Conservation (phyloP, 2,797 vertebrate species). For the Masticophis lateralis region DNA sequence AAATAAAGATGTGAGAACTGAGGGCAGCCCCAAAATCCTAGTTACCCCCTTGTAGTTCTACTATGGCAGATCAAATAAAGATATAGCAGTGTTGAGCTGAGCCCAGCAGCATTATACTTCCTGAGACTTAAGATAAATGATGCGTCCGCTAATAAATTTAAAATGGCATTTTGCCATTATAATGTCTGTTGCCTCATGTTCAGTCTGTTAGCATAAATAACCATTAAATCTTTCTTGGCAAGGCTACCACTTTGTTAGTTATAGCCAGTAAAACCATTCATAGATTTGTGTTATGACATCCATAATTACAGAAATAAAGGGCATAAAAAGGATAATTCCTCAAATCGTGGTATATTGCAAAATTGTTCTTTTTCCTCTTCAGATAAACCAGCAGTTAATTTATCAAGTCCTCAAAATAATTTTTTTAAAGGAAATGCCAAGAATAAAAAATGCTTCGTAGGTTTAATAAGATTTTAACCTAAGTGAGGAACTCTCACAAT, state of each 20-base stretch:
- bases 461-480: neutral
- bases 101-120: neutral
- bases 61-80: neutral
- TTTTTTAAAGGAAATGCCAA: neutral
- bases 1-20: neutral
- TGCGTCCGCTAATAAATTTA: constrained; percentile 2
- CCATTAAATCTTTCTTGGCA: constrained; percentile 14
- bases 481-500: neutral
- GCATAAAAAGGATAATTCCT: neutral
- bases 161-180: neutral
- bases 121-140: neutral
- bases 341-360: neutral
- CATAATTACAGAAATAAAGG: constrained; percentile 4
- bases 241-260: neutral
- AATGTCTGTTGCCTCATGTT: neutral
- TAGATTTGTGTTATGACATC: constrained; percentile 4
- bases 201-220: neutral
- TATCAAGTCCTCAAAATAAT: neutral
- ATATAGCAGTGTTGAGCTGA: neutral
- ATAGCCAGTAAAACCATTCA: neutral
- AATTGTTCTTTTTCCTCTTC: neutral
- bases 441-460: constrained; percentile 9
- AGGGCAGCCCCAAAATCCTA: neutral
- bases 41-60: neutral
- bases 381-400: neutral